Percentiles rank a stretch among this genome's conserved stretches.
phyloP scores from a whole-genome alignment of 2,797 vertebrate species.

The Aeoliscus strigatus region DNA sequence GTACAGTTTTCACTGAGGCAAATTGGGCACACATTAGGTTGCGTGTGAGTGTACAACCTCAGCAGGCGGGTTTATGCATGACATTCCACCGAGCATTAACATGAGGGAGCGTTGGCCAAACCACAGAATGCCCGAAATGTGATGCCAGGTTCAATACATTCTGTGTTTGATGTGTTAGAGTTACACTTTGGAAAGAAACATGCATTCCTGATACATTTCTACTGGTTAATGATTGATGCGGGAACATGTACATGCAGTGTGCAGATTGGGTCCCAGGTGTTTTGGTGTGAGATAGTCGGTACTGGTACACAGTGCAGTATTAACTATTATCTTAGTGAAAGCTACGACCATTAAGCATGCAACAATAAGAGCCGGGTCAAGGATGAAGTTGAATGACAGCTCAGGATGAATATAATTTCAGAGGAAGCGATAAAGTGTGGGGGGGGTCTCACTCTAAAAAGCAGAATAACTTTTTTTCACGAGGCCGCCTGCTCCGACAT shows the following conservation, averaged over 20 bases:
- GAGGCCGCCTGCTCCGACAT: constrained; percentile 53
- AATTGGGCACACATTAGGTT: constrained; percentile 31
- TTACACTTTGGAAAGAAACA: constrained; percentile 29
- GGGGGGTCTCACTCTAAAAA: constrained; percentile 63
- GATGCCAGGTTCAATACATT: constrained; percentile 14
- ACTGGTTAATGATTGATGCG: constrained; percentile 47
- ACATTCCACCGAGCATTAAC: constrained; percentile 35
- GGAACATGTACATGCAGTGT: constrained; percentile 42
- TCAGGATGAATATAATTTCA: constrained; percentile 68
- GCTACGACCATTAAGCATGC: constrained; percentile 66
- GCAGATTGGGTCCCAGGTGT: constrained; percentile 60
- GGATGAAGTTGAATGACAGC: constrained; percentile 77
- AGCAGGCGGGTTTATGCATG: constrained; percentile 52
- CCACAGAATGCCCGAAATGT: constrained; percentile 11
- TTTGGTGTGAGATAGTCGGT: constrained; percentile 53
- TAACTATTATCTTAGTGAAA: constrained; percentile 68
- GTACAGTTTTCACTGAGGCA: constrained; percentile 21
- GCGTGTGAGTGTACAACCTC: constrained; percentile 21
- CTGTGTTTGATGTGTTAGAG: constrained; percentile 12
- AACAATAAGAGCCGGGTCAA: constrained; percentile 72
- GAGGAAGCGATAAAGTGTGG: constrained; percentile 68
- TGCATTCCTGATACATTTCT: constrained; percentile 39
- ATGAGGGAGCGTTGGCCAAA: constrained; percentile 17
- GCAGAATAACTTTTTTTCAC: constrained; percentile 57
- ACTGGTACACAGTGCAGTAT: constrained; percentile 58